Evolutionary conservation across 2,888 invertebrate species (phyloP), one percentile per base, ranked within the genome.

Genomic region (Spodoptera picta): DNA sequence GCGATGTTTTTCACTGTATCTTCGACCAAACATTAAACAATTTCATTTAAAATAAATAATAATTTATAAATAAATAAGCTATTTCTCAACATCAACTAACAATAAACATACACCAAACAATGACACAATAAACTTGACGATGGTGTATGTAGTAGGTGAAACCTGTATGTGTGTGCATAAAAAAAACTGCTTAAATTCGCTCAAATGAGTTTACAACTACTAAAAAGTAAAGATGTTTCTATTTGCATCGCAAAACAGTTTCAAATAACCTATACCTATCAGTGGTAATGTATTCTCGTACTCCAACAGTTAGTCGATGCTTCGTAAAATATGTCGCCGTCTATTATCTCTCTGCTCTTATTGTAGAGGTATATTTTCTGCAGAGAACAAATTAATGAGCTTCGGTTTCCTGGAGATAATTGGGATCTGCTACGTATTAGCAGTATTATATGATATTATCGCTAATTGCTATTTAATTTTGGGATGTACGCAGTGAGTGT

Each of bases 181-280:
- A 19, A 19, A 19, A 19, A 31, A 36, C 4, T 9, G 2, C 5
- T 36, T 36, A 36, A 36, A 6, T 7, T 9, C 7, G 2, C 7
- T 36, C 6, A 36, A 7, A 36, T 9, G 4, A 36, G 19, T 19
- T 19, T 19, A 19, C 19, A 19, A 19, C 19, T 19, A 36, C 36
- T 7, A 36, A 36, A 5, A 7, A 36, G 31, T 36, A 36, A 80
- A 73, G 70, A 69, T 69, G 64, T 75, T 60, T 56, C 53, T 79
- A 73, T 82, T 75, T 79, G 75, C 72, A 75, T 76, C 60, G 57
- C 59, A 65, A 60, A 74, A 74, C 61, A 75, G 60, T 80, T 75
- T 69, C 68, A 56, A 42, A 49, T 58, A 63, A 60, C 68, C 64
- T 73, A 76, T 77, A n/a, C n/a, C n/a, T n/a, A 71, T 83, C 78